Percentiles rank a stretch among this genome's conserved stretches.
Conservation (phyloP, 2,888 invertebrate species). For the Lasioglossum lativentre region DNA sequence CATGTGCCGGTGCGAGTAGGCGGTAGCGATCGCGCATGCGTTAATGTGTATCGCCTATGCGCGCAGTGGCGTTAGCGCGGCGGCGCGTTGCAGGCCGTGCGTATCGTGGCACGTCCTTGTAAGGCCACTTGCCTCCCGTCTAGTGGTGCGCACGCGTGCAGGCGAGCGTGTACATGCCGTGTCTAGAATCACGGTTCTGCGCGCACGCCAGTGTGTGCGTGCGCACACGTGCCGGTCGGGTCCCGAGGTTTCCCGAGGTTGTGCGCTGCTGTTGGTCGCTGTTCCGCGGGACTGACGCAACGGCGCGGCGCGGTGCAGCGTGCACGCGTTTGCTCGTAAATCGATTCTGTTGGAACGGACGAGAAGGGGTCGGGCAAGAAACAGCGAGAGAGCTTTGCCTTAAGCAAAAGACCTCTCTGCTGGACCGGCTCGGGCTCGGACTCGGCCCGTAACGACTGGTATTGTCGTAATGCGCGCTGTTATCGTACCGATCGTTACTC, state of each 20-base stretch:
- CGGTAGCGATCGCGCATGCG: conserved; percentile 46
- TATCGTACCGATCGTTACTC: conserved; percentile 68
- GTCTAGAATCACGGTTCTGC: conserved; percentile 47
- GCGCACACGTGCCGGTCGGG: conserved; percentile 51
- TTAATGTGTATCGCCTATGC: conserved; percentile 46
- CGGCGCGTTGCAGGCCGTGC: conserved; percentile 59
- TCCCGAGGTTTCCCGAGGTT: conserved; percentile 38
- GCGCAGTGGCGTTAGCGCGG: conserved; percentile 58
- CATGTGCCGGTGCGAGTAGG: conserved; percentile 42
- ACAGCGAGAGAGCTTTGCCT: conserved; percentile 63
- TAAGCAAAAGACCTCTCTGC: conserved; percentile 66
- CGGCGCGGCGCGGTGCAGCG: conserved; percentile 28
- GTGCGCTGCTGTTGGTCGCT: conserved; percentile 23
- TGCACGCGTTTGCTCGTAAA: conserved; percentile 74
- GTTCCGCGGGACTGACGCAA: conserved; percentile 67
- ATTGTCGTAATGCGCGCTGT: conserved; percentile 71
- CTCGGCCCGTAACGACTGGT: conserved; percentile 62
- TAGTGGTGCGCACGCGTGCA: conserved; percentile 66
- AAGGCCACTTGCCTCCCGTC: conserved; percentile 83
- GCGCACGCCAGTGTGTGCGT: conserved; percentile 34
- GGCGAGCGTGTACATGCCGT: conserved; percentile 40
- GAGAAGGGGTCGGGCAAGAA: conserved; percentile 64
- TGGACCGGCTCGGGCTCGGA: conserved; percentile 51
- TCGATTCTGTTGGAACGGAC: conserved; percentile 72
- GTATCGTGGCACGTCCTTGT: conserved; percentile 82